Percentiles rank a stretch among this genome's conserved stretches.
Conservation (phyloP, 2,888 invertebrate species). For the Pycnomerus fuliginosus region DNA sequence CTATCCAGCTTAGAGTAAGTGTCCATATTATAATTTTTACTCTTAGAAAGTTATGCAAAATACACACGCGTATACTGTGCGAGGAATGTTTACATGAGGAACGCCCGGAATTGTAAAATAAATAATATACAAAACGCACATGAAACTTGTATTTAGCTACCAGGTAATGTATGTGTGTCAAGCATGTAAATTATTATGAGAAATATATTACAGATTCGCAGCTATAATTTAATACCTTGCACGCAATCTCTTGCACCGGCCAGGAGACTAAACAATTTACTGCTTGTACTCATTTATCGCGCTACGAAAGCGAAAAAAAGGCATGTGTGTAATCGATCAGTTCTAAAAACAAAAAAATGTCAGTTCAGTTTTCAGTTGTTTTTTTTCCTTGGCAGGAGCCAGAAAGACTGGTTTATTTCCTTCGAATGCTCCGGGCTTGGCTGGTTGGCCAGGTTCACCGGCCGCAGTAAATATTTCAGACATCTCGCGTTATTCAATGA, state of each 20-base stretch:
- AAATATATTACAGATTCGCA: conserved; percentile 44
- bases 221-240: conserved; percentile 45
- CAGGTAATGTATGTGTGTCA: conserved; percentile 47
- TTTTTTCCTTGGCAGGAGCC: conserved; percentile 42
- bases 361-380: conserved; percentile 39
- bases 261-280: conserved; percentile 20
- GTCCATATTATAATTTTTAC: too few relatives aligned
- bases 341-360: conserved; percentile 36
- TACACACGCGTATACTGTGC: too few relatives aligned
- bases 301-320: conserved; percentile 16
- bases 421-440: conserved; percentile 33
- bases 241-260: conserved; percentile 41
- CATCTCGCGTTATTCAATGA: conserved; percentile 42
- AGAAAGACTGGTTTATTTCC: conserved; percentile 49
- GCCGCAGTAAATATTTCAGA: conserved; percentile 50
- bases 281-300: conserved; percentile 22
- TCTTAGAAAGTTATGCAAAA: too few relatives aligned
- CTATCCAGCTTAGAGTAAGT: too few relatives aligned
- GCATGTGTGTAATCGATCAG: conserved; percentile 36
- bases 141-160: conserved; percentile 49
- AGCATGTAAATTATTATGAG: conserved; percentile 47
- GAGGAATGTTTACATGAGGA: too few relatives aligned
- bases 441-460: conserved; percentile 43
- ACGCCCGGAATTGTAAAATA: conserved; percentile 41
- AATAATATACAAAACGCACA: conserved; percentile 44